These are phyloP conservation scores for Gymnogyps californianus DNA, from an alignment of 2,113 vertebrate genomes.

Conservation along the genomic window DNA sequence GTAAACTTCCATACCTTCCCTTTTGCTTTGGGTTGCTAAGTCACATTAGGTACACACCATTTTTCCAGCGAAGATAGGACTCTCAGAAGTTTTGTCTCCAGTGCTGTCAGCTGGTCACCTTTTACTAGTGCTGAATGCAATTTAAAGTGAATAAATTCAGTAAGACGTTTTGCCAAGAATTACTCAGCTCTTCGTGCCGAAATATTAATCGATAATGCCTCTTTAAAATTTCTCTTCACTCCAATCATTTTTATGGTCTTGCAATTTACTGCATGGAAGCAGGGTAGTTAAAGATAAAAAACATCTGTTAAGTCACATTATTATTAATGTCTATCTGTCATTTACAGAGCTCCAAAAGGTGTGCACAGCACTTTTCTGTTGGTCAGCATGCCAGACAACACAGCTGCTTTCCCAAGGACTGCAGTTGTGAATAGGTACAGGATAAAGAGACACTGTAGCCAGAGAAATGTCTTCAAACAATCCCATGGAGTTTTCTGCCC, in stretches of 20 bases:
- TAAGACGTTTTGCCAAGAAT: not conserved
- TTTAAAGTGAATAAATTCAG: slow-evolving; percentile 9
- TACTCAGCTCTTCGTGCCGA: not conserved
- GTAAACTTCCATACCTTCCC: not conserved
- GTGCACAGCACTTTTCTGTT: slow-evolving; percentile 3
- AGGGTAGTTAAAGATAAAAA: not conserved
- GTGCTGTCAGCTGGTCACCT: not conserved
- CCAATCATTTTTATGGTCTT: not conserved
- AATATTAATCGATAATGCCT: slow-evolving; percentile 26
- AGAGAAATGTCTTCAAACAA: not conserved
- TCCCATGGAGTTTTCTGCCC: not conserved
- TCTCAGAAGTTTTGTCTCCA: not conserved
- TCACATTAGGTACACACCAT: not conserved
- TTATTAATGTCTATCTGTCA: slow-evolving; percentile 48
- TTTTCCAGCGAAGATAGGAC: not conserved
- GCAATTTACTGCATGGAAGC: slow-evolving; percentile 4
- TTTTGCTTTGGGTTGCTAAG: not conserved
- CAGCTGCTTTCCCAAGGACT: not conserved
- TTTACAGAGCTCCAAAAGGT: slow-evolving; percentile 23
- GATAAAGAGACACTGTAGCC: not conserved
- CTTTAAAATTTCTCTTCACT: slow-evolving; percentile 21
- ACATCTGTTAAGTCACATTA: not conserved
- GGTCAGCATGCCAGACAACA: not conserved
- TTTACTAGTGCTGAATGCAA: not conserved
- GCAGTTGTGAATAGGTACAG: not conserved